Percentiles rank a stretch among this genome's conserved stretches.
Evolutionary conservation across 2,888 invertebrate genomes (phyloP).

Genomic region (Nasonia oneida): DNA sequence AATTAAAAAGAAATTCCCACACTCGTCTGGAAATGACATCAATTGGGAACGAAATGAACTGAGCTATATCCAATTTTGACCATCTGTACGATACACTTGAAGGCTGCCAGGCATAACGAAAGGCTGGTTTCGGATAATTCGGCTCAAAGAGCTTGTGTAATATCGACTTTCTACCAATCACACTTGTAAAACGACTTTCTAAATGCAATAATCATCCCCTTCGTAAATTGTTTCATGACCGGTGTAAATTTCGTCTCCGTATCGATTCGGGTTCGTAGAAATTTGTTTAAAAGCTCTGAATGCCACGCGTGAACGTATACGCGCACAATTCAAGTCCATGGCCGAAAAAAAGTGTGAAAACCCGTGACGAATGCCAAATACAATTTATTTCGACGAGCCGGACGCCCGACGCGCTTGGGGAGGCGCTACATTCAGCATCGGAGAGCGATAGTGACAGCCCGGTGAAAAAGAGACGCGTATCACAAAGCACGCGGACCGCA

Average conservation of each 20-base stretch:
- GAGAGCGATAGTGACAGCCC: slow-evolving; percentile 22
- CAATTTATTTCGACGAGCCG: slow-evolving; percentile 29
- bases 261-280: not conserved
- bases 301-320: not conserved
- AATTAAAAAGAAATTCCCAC: slow-evolving; percentile 63
- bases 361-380: slow-evolving; percentile 40
- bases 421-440: not conserved
- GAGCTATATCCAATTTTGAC: slow-evolving; percentile 63
- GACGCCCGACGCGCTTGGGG: not conserved
- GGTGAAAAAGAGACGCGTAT: slow-evolving; percentile 35
- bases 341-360: slow-evolving; percentile 15
- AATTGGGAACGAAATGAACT: slow-evolving; percentile 55
- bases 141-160: slow-evolving; percentile 50
- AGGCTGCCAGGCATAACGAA: slow-evolving; percentile 31
- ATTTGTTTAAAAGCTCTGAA: not conserved
- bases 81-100: slow-evolving; percentile 58
- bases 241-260: not conserved
- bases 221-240: not conserved
- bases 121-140: slow-evolving; percentile 56
- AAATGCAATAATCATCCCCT: not conserved
- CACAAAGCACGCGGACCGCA: slow-evolving; percentile 37
- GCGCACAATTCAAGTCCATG: not conserved
- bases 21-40: slow-evolving; percentile 60
- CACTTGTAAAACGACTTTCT: not conserved
- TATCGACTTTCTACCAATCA: slow-evolving; percentile 22